Evolutionary conservation across 2,888 invertebrate genomes (phyloP).

Genomic region (Opisthograptis luteolata): DNA sequence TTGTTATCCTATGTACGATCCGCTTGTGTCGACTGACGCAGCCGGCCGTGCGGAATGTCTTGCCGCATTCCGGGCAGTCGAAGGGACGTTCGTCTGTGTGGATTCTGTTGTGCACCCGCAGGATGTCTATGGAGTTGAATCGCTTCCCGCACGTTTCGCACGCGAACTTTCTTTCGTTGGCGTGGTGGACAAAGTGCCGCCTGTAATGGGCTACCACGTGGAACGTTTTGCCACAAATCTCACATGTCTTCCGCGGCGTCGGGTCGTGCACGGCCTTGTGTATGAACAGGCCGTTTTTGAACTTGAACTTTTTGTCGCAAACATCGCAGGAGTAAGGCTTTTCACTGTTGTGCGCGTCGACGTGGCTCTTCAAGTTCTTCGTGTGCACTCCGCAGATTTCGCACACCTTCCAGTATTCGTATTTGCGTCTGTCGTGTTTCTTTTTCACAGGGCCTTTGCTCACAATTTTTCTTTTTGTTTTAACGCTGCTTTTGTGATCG

Average conservation of each 20-base stretch:
- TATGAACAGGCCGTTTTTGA: conserved; percentile 73
- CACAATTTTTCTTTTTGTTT: conserved; percentile 28
- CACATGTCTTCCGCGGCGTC: conserved; percentile 79
- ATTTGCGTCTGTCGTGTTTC: conserved; percentile 55
- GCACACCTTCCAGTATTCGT: conserved; percentile 63
- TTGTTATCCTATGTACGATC: conserved; percentile 67
- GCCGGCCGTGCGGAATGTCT: conserved; percentile 77
- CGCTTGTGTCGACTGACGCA: conserved; percentile 76
- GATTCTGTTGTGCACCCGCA: conserved; percentile 76
- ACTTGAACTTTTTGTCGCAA: conserved; percentile 79
- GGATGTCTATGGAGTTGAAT: conserved; percentile 80
- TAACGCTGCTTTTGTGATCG: neutral
- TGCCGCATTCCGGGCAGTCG: conserved; percentile 74
- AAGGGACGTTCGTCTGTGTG: conserved; percentile 79
- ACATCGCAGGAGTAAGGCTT: conserved; percentile 72
- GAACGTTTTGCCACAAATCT: conserved; percentile 81
- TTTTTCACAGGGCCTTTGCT: conserved; percentile 41
- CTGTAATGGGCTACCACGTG: conserved; percentile 77
- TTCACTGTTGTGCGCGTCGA: conserved; percentile 70
- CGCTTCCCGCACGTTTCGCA: conserved; percentile 82
- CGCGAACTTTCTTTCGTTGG: conserved; percentile 77
- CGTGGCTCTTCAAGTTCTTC: conserved; percentile 67
- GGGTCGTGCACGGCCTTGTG: conserved; percentile 76
- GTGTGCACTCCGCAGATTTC: conserved; percentile 77
- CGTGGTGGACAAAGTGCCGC: conserved; percentile 80